Evolutionary conservation across 2,888 invertebrate species (phyloP), one percentile per base, ranked within the genome.

Genomic region (Leptinotarsa rubiginosa): DNA sequence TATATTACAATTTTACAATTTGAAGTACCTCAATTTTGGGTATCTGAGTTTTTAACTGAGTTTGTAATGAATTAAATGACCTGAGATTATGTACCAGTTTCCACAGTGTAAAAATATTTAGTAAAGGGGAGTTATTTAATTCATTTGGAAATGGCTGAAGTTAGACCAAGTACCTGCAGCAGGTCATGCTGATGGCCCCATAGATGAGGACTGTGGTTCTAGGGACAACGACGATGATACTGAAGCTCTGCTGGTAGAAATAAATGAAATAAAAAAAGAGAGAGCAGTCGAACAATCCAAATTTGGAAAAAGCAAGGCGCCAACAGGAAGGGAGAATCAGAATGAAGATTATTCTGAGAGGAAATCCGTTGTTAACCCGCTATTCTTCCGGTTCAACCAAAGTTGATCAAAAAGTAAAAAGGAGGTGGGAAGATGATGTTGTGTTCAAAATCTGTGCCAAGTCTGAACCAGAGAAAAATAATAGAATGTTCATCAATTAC

Each of bases 401-500:
- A 85, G 90, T 91, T 74, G 97, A 97, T 84, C 92, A 97, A 84
- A 97, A 96, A 90, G 94, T 97, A 0, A 95, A 96, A 86, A 90
- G 97, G 77, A 90, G 98, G 82, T 99, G 99, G 99, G 99, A 99
- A 87, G 99, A 99, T 87, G 99, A 99, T 89, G 99, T 99, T 0
- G 99, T 99, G 0, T 99, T 99, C 87, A 99, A 99, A 88, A 99
- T 99, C 87, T 99, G 99, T 90, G 98, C 99, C 0, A 93, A 97
- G 73, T 96, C 97, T 0, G 97, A 98, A 86, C 97, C 97, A 0
- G 96, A 97, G 79, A 95, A 95, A 85, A 96, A 96, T 84, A 89
- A 90, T 16, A 94, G 94, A 79, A 92, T 94, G 31, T 99, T 99
- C 86, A 97, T 99, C 77, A 99, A 99, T 88, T 99, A 99, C 87